Evolutionary conservation across 2,888 invertebrate species (phyloP), one percentile per base, ranked within the genome.

Genomic region (Apotomis capreana): DNA sequence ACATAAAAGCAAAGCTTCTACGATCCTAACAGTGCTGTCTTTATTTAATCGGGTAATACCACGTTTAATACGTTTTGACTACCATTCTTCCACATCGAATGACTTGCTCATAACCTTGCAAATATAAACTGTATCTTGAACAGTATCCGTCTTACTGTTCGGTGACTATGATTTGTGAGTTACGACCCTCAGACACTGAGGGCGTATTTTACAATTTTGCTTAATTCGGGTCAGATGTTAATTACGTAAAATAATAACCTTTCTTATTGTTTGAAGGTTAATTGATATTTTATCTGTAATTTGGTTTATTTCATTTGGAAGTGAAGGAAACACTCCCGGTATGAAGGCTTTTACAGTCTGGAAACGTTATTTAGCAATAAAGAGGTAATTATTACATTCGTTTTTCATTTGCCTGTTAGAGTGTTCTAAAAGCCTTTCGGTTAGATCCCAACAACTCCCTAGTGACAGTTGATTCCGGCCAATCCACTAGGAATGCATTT

Each of bases 271-370:
- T 40, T 37, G 9, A 63, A 40, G 52, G 51, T 63, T 63, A 63
- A 63, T 54, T 63, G 52, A 54, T 63, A 52, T 63, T 63, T 15
- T 54, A 64, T 54, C 49, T 51, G 15, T 54, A 12, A 54, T 64
- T n/a, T 54, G 52, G 51, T 62, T 63, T 26, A 10, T 37, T 52
- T 63, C 52, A 63, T 63, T 51, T n/a, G 37, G 6, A 12, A 26
- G 62, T 12, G 9, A 61, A 62, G n/a, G n/a, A 52, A 37, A 62
- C 52, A 51, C 36, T n/a, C 1, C 2, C 36, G 12, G 36, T 57
- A 36, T 12, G 36, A 5, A 12, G 55, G 1, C 10, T 0, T 36
- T 10, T 36, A 55, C 26, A 2, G 1, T 26, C 26, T 26, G 26
- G 26, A 2, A 26, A 26, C 26, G 2, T 26, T 2, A 26, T 26